Percentiles rank a stretch among this genome's conserved stretches.
Evolutionary conservation across 2,888 invertebrate genomes (phyloP).

Genomic region (Blastobasis lacticolella): DNA sequence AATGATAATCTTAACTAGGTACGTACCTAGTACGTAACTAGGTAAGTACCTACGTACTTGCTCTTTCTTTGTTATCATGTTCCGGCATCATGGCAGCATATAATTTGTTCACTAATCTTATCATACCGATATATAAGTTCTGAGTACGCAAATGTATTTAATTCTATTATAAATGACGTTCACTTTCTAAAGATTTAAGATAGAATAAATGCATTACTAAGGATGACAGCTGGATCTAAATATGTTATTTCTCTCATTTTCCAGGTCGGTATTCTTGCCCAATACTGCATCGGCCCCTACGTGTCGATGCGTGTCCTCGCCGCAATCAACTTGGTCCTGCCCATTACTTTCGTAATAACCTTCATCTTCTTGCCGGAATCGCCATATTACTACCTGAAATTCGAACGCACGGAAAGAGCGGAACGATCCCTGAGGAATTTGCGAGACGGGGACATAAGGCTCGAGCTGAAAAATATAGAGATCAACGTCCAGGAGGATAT

Average conservation of each 20-base stretch:
- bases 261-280: conserved; percentile 75
- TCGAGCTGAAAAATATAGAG: conserved; percentile 72
- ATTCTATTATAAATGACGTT: background rate
- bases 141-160: too few species aligned
- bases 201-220: too few species aligned
- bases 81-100: too few species aligned
- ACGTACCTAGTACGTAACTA: too few species aligned
- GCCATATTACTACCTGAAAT: conserved; percentile 73
- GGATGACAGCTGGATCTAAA: too few species aligned
- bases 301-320: conserved; percentile 71
- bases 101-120: too few species aligned
- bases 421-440: conserved; percentile 73
- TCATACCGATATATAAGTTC: too few species aligned
- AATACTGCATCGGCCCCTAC: conserved; percentile 76
- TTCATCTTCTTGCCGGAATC: conserved; percentile 81
- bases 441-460: conserved; percentile 70
- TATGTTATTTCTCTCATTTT: conserved; percentile 23
- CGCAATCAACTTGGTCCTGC: conserved; percentile 71
- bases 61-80: too few species aligned
- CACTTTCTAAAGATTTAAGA: background rate
- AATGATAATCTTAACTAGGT: too few species aligned
- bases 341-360: conserved; percentile 68
- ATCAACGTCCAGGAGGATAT: conserved; percentile 67
- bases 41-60: too few species aligned
- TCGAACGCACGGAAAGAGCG: conserved; percentile 70